phyloP scores from a whole-genome alignment of 2,888 invertebrate genomes.

The Volucella bombylans region DNA sequence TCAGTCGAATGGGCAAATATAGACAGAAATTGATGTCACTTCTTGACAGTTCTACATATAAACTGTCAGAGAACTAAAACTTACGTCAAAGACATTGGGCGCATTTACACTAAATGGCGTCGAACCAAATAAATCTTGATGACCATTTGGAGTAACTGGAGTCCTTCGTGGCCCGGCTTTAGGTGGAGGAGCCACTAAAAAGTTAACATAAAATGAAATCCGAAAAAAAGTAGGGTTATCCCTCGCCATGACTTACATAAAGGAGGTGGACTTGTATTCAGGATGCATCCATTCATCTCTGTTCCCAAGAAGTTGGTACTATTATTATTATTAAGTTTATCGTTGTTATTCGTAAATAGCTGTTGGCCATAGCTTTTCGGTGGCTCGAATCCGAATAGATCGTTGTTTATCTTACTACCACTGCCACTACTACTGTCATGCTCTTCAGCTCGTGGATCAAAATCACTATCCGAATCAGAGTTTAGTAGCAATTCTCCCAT shows the following conservation, averaged over 20 bases:
- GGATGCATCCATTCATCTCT: slow-evolving; percentile 78
- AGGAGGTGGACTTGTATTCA: slow-evolving; percentile 85
- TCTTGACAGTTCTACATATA: background rate
- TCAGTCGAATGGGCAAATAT: background rate
- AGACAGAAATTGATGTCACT: slow-evolving; percentile 59
- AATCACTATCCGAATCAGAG: slow-evolving; percentile 92
- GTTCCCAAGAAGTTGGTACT: slow-evolving; percentile 76
- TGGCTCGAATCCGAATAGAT: slow-evolving; percentile 82
- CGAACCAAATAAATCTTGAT: slow-evolving; percentile 91
- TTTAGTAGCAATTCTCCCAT: slow-evolving; percentile 89
- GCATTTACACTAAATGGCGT: slow-evolving; percentile 86
- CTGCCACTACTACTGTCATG: slow-evolving; percentile 81
- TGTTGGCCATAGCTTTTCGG: slow-evolving; percentile 82
- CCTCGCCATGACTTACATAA: slow-evolving; percentile 85
- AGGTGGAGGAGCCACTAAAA: slow-evolving; percentile 93
- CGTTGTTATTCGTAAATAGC: slow-evolving; percentile 83
- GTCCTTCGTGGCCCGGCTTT: slow-evolving; percentile 86
- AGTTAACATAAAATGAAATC: slow-evolving; percentile 28
- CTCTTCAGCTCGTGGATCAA: slow-evolving; percentile 94
- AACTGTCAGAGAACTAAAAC: slow-evolving; percentile 31
- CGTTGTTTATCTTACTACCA: slow-evolving; percentile 79
- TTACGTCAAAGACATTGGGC: slow-evolving; percentile 81
- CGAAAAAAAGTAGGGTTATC: background rate
- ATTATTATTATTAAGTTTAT: slow-evolving; percentile 78
- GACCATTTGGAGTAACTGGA: slow-evolving; percentile 79